A percentile compares a stretch with the other conserved stretches of the same genome.
Conservation (phyloP, 2,797 vertebrate species). For the Acanthurus lineatus region DNA sequence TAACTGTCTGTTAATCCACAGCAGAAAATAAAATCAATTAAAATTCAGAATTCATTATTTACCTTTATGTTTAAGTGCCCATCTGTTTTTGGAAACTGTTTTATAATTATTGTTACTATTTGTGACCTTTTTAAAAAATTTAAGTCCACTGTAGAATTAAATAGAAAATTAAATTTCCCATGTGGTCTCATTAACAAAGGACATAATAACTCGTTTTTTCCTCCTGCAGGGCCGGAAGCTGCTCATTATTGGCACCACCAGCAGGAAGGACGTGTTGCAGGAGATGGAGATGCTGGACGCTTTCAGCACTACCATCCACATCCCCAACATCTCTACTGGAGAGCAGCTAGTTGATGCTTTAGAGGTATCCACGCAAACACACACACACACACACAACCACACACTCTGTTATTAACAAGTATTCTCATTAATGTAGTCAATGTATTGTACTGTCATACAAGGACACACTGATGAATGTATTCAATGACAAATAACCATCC, state of each 20-base stretch:
- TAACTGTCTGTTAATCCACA: too few species aligned
- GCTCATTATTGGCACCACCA: constrained; percentile 96
- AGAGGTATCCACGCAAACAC: constrained; percentile 82
- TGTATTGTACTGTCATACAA: neutral
- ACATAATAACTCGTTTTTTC: too few species aligned
- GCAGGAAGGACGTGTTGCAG: constrained; percentile 94
- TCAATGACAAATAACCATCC: too few species aligned
- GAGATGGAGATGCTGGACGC: constrained; percentile 97
- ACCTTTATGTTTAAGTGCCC: too few species aligned
- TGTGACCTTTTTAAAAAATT: too few species aligned
- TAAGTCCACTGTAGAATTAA: too few species aligned
- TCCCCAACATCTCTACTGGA: constrained; percentile 92
- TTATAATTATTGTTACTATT: too few species aligned
- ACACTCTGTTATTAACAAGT: neutral
- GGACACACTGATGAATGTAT: too few species aligned
- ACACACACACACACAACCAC: neutral
- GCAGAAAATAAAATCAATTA: too few species aligned
- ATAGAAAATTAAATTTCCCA: too few species aligned
- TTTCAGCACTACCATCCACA: constrained; percentile 94
- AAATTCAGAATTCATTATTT: too few species aligned
- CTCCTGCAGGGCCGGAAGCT: constrained; percentile 91
- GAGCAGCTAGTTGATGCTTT: constrained; percentile 93
- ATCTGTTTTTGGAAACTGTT: too few species aligned
- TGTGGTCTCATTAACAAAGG: neutral
- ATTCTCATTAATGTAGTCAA: neutral